Evolutionary conservation across 2,888 invertebrate genomes (phyloP).

Genomic region (Slavum lentiscoides): DNA sequence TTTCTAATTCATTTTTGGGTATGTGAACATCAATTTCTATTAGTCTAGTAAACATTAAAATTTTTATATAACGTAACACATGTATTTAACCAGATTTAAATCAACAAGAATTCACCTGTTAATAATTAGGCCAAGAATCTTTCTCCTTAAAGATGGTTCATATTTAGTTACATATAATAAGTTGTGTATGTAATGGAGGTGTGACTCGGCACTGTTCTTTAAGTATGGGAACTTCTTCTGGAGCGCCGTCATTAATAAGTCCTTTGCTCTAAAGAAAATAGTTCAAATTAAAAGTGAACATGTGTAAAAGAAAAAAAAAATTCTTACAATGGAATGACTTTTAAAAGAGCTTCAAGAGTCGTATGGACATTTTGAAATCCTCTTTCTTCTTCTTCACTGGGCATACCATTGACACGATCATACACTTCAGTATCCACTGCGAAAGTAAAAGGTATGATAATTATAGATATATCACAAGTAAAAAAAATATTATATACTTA

Average conservation of each 20-base stretch:
- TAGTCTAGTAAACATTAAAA: slow-evolving; percentile 54
- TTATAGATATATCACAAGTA: not conserved
- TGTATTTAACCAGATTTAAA: not conserved
- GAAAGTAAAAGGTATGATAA: not conserved
- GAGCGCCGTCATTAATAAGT: slow-evolving; percentile 70
- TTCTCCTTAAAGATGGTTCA: slow-evolving; percentile 71
- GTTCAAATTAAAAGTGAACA: slow-evolving; percentile 52
- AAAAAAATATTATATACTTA: slow-evolving; percentile 57
- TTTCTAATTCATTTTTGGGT: slow-evolving; percentile 64
- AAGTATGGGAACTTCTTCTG: slow-evolving; percentile 76
- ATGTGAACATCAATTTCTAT: slow-evolving; percentile 75
- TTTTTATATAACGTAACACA: not conserved
- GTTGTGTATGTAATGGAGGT: slow-evolving; percentile 78
- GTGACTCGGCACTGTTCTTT: slow-evolving; percentile 69
- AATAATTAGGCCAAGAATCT: slow-evolving; percentile 74
- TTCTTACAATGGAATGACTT: slow-evolving; percentile 67
- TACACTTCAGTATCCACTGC: slow-evolving; percentile 58
- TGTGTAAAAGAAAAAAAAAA: not conserved
- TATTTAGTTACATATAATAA: slow-evolving; percentile 76
- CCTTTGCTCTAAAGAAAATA: slow-evolving; percentile 67
- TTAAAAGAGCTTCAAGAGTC: slow-evolving; percentile 62
- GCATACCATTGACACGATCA: slow-evolving; percentile 68
- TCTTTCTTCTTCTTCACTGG: slow-evolving; percentile 63
- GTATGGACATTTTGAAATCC: slow-evolving; percentile 70
- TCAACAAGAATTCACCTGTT: slow-evolving; percentile 68